phyloP scores from a whole-genome alignment of 2,113 vertebrate genomes.

The Petroica traversi region DNA sequence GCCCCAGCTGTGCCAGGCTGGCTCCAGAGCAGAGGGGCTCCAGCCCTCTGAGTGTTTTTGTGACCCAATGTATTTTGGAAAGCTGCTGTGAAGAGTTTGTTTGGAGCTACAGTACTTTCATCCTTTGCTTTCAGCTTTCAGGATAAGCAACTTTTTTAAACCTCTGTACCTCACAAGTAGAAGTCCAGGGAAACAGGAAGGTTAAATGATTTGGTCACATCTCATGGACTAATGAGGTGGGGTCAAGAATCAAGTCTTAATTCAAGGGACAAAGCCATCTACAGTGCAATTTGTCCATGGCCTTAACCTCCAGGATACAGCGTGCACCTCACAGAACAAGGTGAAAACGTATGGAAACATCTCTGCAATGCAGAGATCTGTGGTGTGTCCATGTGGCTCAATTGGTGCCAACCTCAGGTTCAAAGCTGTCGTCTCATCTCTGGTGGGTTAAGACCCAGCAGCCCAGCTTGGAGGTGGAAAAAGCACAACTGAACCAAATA shows the following conservation, averaged over 20 bases:
- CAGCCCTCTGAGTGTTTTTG: accelerated
- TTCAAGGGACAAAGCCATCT: not conserved
- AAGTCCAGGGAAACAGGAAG: not conserved
- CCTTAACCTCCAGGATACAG: not conserved
- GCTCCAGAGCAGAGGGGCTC: not conserved
- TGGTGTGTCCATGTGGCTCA: accelerated
- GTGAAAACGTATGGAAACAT: not conserved
- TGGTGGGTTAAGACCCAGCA: not conserved
- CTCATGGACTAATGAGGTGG: accelerated
- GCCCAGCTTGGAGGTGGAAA: not conserved
- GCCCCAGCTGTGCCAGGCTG: not conserved
- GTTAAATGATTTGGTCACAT: not conserved
- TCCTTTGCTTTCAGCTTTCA: not conserved
- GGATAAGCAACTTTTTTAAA: accelerated
- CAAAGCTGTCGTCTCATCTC: not conserved
- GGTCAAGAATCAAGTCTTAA: not conserved
- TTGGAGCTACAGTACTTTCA: not conserved
- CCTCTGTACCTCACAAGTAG: not conserved
- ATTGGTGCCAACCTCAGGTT: not conserved
- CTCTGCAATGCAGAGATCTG: not conserved
- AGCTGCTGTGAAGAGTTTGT: not conserved
- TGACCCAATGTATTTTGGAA: not conserved
- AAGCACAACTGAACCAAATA: accelerated
- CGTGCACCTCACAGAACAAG: not conserved
- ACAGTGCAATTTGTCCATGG: accelerated